Base-by-base conservation (phyloP, 2,113 vertebrate species). In the Suncus etruscus region DNA sequence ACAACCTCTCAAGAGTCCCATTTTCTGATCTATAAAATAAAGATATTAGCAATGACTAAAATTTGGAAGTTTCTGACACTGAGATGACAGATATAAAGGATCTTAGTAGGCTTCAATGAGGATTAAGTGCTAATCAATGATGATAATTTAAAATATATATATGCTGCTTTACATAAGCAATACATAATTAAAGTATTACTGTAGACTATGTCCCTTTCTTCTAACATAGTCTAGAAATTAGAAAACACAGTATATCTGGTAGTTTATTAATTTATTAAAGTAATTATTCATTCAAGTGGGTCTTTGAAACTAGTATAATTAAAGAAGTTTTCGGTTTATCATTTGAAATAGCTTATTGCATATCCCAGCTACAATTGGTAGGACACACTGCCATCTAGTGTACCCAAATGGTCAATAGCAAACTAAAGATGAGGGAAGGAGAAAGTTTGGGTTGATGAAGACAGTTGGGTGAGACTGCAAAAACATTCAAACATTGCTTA, bases 331-430 rank as follows among this genome's bases (percentile, higher is more conserved):
- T 61, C 76, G 22, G 68, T 8, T 51, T 58, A 8, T 54, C 50
- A 29, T 95, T 95, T 75, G 83, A 89, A 95, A 77, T 12, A 93
- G 77, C 47, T 22, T 2, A 85, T 9, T 69, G 31, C 54, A 45
- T 63, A 15, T 25, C 63, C 22, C 58, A 79, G 58, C 25, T 65
- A 31, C 75, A 94, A 91, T 50, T 92, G 92, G 45, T 74, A 76
- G 83, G 61, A 95, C 45, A 93, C 32, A 92, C 95, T 95, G 96
- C 97, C 97, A 97, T 54, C 97, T 97, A 97, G 97, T 74, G 97
- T 81, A 51, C 61, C 31, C 79, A 80, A 86, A 29, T 75, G 86
- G 47, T 25, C 31, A 95, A 8, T 4, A 39, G 18, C 83, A 9
- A 70, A 48, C 18, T 75, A 18, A 11, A 72, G 48, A 79, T 11